phyloP scores from a whole-genome alignment of 2,113 vertebrate genomes.

The Phasianus colchicus region DNA sequence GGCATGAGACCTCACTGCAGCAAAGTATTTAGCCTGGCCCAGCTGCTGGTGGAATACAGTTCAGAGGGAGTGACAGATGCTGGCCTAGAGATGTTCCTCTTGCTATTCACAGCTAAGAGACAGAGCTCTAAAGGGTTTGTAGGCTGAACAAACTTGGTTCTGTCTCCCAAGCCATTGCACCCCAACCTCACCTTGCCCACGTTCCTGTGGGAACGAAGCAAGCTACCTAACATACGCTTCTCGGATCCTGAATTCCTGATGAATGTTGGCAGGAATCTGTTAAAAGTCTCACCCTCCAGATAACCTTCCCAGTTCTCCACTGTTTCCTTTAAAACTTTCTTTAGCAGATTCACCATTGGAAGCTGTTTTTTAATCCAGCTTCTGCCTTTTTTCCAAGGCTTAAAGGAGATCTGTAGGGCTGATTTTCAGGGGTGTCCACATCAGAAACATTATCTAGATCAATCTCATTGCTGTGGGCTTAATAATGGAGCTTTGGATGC shows the following conservation, averaged over 20 bases:
- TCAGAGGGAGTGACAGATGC: neutral
- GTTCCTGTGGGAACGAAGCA: too few relatives aligned
- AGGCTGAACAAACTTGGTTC: conserved; percentile 92
- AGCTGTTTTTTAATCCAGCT: conserved; percentile 74
- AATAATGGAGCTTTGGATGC: conserved; percentile 81
- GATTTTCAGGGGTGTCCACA: conserved; percentile 83
- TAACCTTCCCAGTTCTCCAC: conserved; percentile 23
- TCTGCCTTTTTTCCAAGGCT: conserved; percentile 83
- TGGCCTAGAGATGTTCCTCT: conserved; percentile 56
- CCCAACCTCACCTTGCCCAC: conserved; percentile 84
- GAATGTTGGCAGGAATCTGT: too few relatives aligned
- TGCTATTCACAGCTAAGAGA: conserved; percentile 56
- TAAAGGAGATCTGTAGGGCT: conserved; percentile 56
- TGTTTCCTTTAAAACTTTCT: conserved; percentile 63
- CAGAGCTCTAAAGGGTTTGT: conserved; percentile 63
- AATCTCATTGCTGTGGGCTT: conserved; percentile 78
- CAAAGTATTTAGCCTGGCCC: conserved; percentile 73
- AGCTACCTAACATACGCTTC: too few relatives aligned
- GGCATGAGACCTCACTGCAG: conserved; percentile 40
- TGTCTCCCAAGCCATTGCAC: conserved; percentile 92
- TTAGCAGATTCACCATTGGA: conserved; percentile 50
- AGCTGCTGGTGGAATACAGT: conserved; percentile 17
- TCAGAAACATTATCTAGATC: conserved; percentile 88
- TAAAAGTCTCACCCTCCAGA: too few relatives aligned
- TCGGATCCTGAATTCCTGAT: too few relatives aligned